Evolutionary conservation across 2,797 vertebrate species (phyloP).

Genomic region (Philypnodon macrostomus): DNA sequence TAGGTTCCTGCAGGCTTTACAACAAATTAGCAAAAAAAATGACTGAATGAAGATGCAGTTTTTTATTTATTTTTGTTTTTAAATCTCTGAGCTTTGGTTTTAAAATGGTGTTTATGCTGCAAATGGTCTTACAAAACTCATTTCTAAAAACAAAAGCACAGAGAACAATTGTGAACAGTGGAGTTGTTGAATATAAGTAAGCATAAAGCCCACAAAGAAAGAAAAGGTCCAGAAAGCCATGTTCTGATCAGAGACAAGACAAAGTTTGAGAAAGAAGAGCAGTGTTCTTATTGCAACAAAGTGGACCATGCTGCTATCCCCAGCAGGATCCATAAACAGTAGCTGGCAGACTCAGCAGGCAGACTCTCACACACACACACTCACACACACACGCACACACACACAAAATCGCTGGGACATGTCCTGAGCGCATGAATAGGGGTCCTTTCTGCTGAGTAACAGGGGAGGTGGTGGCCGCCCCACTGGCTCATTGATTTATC

Average conservation of each 20-base stretch:
- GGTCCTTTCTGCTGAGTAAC: constrained; percentile 61
- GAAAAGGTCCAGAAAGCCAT: constrained; percentile 1
- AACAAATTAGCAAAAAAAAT: no score
- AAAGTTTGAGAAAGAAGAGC: constrained; percentile 30
- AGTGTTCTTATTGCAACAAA: constrained; percentile 40
- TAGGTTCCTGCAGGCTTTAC: no score
- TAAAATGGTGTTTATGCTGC: no score
- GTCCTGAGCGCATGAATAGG: constrained; percentile 50
- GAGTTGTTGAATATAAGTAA: not conserved
- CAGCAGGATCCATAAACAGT: constrained; percentile 56
- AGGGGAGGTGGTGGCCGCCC: constrained; percentile 61
- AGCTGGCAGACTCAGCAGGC: constrained; percentile 53
- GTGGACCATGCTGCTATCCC: constrained; percentile 22
- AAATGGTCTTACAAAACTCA: no score
- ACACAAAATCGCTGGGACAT: constrained; percentile 30
- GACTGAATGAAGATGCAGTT: no score
- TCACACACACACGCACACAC: constrained; percentile 17
- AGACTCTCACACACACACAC: constrained; percentile 35
- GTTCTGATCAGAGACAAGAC: constrained; percentile 25
- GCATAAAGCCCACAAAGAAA: not conserved
- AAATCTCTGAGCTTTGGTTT: no score
- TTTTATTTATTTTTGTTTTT: no score
- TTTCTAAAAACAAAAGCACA: not conserved
- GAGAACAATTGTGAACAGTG: not conserved
- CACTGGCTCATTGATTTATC: constrained; percentile 66